phyloP scores from a whole-genome alignment of 2,797 vertebrate species.

The Liasis olivaceus region DNA sequence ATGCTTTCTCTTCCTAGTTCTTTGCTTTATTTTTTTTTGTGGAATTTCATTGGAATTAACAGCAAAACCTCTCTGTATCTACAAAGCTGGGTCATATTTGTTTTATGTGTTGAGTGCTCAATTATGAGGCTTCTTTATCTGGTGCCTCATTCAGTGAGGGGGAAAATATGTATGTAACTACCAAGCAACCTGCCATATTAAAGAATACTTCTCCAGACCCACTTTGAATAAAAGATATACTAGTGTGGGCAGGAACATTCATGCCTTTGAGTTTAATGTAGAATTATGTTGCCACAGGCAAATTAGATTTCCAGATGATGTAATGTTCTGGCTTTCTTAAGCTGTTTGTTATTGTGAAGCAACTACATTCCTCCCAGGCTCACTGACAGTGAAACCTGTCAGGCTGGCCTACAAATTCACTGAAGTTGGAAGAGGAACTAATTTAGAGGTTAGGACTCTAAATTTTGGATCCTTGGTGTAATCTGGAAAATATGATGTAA shows the following conservation, averaged over 20 bases:
- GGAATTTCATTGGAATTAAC: neutral
- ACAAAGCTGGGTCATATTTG: neutral
- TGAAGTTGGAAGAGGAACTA: neutral
- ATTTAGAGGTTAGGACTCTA: slow-evolving; percentile 37
- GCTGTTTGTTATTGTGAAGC: slow-evolving; percentile 27
- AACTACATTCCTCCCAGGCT: slow-evolving; percentile 49
- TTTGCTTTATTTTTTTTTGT: neutral
- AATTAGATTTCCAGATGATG: slow-evolving; percentile 49
- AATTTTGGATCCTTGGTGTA: slow-evolving; percentile 13
- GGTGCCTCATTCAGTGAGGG: neutral
- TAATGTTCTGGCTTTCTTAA: slow-evolving; percentile 41
- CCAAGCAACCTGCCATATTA: neutral
- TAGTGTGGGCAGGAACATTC: neutral
- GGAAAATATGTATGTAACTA: neutral
- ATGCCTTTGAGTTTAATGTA: neutral
- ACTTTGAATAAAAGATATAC: neutral
- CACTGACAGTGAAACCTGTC: accelerated
- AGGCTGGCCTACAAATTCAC: neutral
- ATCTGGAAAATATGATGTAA: slow-evolving; percentile 26
- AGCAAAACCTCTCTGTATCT: neutral
- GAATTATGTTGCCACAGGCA: neutral
- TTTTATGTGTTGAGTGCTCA: neutral
- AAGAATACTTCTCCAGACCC: neutral
- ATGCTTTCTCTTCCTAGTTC: neutral
- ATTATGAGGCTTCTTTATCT: neutral